Conservation (phyloP, 2,113 vertebrate species). For the Myrmophylax atrothorax region DNA sequence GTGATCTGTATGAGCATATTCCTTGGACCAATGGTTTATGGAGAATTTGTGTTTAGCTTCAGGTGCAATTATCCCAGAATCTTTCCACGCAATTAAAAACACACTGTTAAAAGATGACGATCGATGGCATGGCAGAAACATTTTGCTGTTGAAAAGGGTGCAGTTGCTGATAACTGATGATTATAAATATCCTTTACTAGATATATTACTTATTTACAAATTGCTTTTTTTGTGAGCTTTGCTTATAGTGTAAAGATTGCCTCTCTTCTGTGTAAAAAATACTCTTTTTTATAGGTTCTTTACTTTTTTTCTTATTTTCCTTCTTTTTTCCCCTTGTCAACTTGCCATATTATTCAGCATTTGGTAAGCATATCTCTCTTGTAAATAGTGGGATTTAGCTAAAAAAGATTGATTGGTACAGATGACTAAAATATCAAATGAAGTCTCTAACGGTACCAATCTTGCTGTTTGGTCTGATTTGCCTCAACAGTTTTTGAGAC, state of each 20-base stretch:
- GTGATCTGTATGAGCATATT: not conserved
- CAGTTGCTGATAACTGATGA: not conserved
- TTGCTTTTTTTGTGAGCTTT: not conserved
- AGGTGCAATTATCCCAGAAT: not conserved
- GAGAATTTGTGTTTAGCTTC: not conserved
- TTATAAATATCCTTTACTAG: not conserved
- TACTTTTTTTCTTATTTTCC: not conserved
- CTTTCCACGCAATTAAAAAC: not conserved
- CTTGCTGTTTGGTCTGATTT: not conserved
- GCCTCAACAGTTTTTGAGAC: not conserved
- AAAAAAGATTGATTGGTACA: not conserved
- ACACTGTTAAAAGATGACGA: not conserved
- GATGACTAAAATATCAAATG: not conserved
- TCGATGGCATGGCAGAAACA: not conserved
- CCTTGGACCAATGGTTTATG: not conserved
- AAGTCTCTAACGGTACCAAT: not conserved
- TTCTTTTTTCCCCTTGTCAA: not conserved
- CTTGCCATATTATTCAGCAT: not conserved
- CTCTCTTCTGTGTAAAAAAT: not conserved
- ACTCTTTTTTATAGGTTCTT: not conserved
- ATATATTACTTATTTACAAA: not conserved
- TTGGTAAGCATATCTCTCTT: not conserved
- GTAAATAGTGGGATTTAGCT: not conserved
- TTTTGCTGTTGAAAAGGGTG: not conserved
- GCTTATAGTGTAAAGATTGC: not conserved